Conservation (phyloP, 2,888 invertebrate species). For the Tipula vernalis region DNA sequence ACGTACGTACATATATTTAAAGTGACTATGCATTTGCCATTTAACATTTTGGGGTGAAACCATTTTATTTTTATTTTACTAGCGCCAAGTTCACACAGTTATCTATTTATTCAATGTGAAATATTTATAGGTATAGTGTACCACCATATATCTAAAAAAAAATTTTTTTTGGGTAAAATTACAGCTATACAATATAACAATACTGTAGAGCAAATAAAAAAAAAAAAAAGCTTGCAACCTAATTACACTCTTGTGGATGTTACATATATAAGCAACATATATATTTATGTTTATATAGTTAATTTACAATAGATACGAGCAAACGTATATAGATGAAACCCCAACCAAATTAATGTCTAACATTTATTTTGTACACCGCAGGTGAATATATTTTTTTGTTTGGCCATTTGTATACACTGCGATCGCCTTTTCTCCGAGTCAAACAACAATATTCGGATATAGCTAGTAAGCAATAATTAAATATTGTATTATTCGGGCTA, state of each 20-base stretch:
- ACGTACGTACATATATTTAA: background rate
- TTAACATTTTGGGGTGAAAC: background rate
- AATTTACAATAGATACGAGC: background rate
- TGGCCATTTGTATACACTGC: background rate
- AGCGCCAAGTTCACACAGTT: background rate
- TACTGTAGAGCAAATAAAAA: background rate
- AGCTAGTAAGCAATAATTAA: background rate
- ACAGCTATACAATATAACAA: background rate
- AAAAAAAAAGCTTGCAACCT: background rate
- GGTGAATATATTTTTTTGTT: background rate
- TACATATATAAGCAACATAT: background rate
- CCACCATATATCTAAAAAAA: background rate
- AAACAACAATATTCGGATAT: background rate
- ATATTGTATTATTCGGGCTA: background rate
- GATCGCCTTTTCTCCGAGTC: background rate
- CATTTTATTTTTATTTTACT: background rate
- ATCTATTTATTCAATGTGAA: background rate
- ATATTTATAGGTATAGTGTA: background rate
- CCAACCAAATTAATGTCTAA: background rate
- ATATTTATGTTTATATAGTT: background rate
- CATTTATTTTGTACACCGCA: background rate
- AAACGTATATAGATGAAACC: background rate
- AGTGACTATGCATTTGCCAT: background rate
- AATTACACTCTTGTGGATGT: background rate
- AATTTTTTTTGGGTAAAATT: background rate